Conservation (phyloP, 1,140 invertebrate species). For the Zaprionus capensis region DNA sequence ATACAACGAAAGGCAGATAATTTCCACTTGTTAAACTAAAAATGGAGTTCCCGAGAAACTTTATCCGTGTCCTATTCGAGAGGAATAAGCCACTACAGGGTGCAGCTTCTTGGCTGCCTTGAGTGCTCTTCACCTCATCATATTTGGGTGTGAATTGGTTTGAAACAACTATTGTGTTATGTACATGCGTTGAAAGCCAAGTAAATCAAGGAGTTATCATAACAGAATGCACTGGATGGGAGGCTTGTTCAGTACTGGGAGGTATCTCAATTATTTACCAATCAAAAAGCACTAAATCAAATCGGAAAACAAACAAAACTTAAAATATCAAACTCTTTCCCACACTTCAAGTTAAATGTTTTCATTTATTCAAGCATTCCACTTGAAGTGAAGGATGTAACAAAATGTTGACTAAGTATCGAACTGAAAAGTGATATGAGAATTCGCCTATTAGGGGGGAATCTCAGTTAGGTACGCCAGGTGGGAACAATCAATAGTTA, state of each 20-base stretch:
- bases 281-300: constrained; percentile 11
- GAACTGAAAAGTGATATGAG: not conserved
- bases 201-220: constrained; percentile 33
- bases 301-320: constrained; percentile 9
- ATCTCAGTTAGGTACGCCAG: constrained; percentile 5
- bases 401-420: not conserved
- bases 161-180: constrained; percentile 54
- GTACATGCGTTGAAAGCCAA: constrained; percentile 56
- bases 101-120: not conserved
- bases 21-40: constrained; percentile 1
- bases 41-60: constrained; percentile 29
- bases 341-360: not conserved
- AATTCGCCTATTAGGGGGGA: constrained; percentile 8
- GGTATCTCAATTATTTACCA: constrained; percentile 6
- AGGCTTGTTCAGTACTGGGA: not conserved
- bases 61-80: constrained; percentile 11
- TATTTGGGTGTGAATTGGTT: constrained; percentile 52
- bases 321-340: not conserved
- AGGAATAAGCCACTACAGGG: not conserved
- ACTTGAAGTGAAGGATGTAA: not conserved
- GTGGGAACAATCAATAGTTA: constrained; percentile 23
- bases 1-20: constrained; percentile 31
- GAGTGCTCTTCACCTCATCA: not conserved
- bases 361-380: not conserved
- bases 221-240: constrained; percentile 23